Conservation (phyloP, 2,888 invertebrate genomes). For the Molanna angustata region DNA sequence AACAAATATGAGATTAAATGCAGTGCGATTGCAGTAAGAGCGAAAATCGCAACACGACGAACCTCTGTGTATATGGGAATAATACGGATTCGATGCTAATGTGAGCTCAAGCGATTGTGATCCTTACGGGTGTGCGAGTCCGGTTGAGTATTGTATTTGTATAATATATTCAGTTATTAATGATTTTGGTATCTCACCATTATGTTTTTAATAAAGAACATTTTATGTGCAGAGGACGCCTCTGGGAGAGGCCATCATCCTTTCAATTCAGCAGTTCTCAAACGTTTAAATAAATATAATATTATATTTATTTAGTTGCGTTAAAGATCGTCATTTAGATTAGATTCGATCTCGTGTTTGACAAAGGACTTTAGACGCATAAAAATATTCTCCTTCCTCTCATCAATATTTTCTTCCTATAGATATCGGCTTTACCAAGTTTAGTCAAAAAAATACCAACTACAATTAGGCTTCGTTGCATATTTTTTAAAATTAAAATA, state of each 20-base stretch:
- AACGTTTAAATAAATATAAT: background rate
- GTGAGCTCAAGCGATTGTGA: background rate
- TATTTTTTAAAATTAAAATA: too few species aligned
- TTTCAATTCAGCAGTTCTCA: background rate
- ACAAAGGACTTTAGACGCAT: too few species aligned
- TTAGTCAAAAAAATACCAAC: too few species aligned
- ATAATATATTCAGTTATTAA: constrained; percentile 31
- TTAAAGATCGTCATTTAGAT: background rate
- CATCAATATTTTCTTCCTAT: too few species aligned
- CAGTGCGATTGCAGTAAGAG: too few species aligned
- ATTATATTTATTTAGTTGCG: background rate
- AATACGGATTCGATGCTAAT: too few species aligned
- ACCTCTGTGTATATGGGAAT: background rate
- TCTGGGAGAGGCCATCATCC: constrained; percentile 5
- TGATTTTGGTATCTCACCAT: constrained; percentile 31
- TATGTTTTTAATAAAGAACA: constrained; percentile 33
- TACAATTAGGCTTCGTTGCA: too few species aligned
- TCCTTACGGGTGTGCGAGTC: background rate
- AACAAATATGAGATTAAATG: too few species aligned
- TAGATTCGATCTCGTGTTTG: too few species aligned
- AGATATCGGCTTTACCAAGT: too few species aligned
- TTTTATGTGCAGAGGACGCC: constrained; percentile 22
- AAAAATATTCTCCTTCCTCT: too few species aligned
- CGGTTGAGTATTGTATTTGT: background rate
- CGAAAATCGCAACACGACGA: too few species aligned